Evolutionary conservation across 2,113 vertebrate species (phyloP).

Genomic region (Hystrix brachyura): DNA sequence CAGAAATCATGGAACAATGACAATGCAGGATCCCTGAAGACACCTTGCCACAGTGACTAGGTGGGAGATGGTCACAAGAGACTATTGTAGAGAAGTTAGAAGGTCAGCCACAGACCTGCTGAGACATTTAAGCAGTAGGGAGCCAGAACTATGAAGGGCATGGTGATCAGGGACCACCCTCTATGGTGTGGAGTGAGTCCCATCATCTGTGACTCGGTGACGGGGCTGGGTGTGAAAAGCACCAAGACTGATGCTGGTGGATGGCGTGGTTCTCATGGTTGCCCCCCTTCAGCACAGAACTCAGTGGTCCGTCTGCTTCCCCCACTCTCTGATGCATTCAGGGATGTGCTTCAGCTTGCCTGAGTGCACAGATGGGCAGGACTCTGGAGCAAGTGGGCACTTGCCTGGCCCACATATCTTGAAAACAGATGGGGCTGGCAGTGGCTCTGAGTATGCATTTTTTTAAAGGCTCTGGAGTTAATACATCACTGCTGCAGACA

Average conservation of each 20-base stretch:
- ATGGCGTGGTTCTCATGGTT: background rate
- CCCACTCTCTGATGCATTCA: background rate
- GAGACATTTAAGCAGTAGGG: background rate
- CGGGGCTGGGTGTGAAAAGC: background rate
- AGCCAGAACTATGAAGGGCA: background rate
- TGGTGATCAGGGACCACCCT: background rate
- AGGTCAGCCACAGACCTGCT: background rate
- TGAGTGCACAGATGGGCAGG: background rate
- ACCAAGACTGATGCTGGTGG: background rate
- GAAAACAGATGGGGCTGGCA: background rate
- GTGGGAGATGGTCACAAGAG: background rate
- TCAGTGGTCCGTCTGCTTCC: background rate
- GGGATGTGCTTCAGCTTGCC: background rate
- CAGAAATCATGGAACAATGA: background rate
- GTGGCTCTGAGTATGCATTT: background rate
- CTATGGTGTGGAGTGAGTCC: background rate
- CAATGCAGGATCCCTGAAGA: background rate
- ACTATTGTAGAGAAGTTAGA: too few relatives aligned
- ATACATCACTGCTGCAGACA: background rate
- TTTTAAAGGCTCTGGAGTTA: background rate
- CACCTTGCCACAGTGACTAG: background rate
- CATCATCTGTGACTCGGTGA: too few relatives aligned
- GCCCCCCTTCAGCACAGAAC: background rate
- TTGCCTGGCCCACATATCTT: background rate
- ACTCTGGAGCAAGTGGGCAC: too few relatives aligned